phyloP scores from a whole-genome alignment of 2,888 invertebrate species.

The Sphaerophoria rueppellii region DNA sequence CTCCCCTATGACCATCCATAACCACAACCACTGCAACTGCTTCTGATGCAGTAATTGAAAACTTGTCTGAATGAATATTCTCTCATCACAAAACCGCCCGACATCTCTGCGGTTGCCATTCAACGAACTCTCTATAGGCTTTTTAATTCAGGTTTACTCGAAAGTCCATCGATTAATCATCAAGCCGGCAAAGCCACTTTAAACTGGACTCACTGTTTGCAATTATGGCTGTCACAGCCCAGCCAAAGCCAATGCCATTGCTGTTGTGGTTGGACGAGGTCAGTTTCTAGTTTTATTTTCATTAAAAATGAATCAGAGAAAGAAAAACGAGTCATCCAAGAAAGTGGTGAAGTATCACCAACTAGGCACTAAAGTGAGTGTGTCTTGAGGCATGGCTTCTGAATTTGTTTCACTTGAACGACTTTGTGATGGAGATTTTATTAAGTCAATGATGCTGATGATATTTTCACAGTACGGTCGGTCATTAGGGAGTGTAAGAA shows the following conservation, averaged over 20 bases:
- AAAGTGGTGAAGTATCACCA: constrained; percentile 28
- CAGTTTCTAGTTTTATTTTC: constrained; percentile 61
- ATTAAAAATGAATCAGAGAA: constrained; percentile 1
- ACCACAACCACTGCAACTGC: no score
- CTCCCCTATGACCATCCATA: neutral
- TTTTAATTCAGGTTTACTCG: neutral
- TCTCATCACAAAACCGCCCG: neutral
- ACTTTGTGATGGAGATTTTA: neutral
- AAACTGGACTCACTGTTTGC: neutral
- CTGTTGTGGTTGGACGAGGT: constrained; percentile 60
- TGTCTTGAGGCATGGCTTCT: neutral
- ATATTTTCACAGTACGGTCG: neutral
- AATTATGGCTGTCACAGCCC: neutral
- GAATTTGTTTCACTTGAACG: constrained; percentile 6
- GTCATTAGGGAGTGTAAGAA: neutral
- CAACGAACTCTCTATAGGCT: neutral
- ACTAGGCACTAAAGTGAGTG: neutral
- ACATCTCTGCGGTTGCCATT: no score
- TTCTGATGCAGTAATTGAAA: neutral
- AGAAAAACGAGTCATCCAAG: constrained; percentile 36
- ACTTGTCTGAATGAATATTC: neutral
- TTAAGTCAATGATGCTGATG: neutral
- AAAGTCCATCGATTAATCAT: constrained; percentile 18
- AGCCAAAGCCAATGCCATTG: constrained; percentile 26
- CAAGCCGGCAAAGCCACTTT: neutral